phyloP scores from a whole-genome alignment of 2,888 invertebrate species.

The Hydriomena furcata region DNA sequence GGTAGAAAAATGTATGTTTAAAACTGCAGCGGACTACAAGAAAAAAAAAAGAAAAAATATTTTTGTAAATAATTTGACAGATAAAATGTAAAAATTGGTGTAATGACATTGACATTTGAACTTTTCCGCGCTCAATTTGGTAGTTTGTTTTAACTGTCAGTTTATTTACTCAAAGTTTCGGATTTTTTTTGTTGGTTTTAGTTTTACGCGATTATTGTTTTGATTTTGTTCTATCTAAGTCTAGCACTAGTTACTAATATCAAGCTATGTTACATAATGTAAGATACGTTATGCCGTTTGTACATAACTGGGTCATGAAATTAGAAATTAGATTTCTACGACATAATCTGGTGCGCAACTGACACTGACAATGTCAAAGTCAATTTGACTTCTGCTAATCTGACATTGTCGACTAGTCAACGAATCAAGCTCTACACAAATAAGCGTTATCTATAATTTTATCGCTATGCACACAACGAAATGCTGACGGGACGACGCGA shows the following conservation, averaged over 20 bases:
- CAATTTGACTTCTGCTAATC: constrained; percentile 12
- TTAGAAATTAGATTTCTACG: constrained; percentile 28
- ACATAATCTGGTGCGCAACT: constrained; percentile 25
- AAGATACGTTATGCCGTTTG: constrained; percentile 29
- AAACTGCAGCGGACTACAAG: constrained; percentile 15
- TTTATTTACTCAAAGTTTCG: constrained; percentile 27
- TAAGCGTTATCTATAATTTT: constrained; percentile 1
- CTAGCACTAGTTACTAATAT: constrained; percentile 34
- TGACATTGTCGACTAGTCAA: constrained; percentile 25
- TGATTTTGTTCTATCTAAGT: constrained; percentile 26
- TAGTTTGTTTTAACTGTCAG: constrained; percentile 25
- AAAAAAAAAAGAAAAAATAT: constrained; percentile 11
- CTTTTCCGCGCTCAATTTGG: constrained; percentile 18
- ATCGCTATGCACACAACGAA: constrained; percentile 19
- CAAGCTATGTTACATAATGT: constrained; percentile 16
- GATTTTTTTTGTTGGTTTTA: constrained; percentile 10
- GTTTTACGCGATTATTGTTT: constrained; percentile 22
- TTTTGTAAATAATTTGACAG: constrained; percentile 34
- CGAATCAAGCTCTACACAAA: constrained; percentile 3
- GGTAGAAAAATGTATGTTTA: constrained; percentile 19
- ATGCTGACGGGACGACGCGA: constrained; percentile 1
- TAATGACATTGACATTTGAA: constrained; percentile 18
- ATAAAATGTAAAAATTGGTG: constrained; percentile 18
- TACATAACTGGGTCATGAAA: constrained; percentile 31
- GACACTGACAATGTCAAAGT: constrained; percentile 26